Base-by-base conservation (phyloP, 2,888 invertebrate species). In the Panopea generosa region DNA sequence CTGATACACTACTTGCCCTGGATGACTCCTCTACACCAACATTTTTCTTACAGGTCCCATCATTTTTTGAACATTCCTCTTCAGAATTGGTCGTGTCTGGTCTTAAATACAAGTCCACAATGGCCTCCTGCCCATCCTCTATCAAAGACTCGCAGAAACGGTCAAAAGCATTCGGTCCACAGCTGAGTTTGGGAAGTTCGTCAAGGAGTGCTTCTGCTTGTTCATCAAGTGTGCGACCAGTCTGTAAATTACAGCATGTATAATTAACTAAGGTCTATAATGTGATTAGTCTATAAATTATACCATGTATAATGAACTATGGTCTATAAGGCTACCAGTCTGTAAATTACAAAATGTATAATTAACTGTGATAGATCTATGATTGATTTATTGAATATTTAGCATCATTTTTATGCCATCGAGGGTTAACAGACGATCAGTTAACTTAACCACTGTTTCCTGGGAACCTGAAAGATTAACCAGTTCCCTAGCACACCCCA, bases 121-220 rank as follows among this genome's bases (percentile, higher is more conserved):
- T 74, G 43, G 84, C 72, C 27, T 85, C 82, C 65, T 90, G 90
- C 20, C 78, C 83, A 59, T 86, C 86, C 6, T 82, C 89, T 38
- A 74, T 78, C 1, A 90, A 77, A 2, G 89, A 84, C 24, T 89
- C 87, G 77, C 90, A 89, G 69, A 90, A 89, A 2, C 55, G 60
- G 4, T 84, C 63, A 73, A 88, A 90, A 7, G 88, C 86, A n/a
- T 86, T 78, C 1, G 82, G 72, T 3, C 88, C 88, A 57, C 83
- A 77, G 11, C 33, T 33, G 4, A 33, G 33, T 16, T 70, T 78
- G 1, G 84, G 81, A 1, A 90, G 66, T 20, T 83, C 52, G 66
- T 89, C 85, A 11, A 90, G 69, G 2, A 90, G 63, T 7, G 85
- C 87, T 53, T 90, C 90, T 16, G 84, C 84, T 56, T 89, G 88